Conservation (phyloP, 2,113 vertebrate species). For the Ameiurus melas region DNA sequence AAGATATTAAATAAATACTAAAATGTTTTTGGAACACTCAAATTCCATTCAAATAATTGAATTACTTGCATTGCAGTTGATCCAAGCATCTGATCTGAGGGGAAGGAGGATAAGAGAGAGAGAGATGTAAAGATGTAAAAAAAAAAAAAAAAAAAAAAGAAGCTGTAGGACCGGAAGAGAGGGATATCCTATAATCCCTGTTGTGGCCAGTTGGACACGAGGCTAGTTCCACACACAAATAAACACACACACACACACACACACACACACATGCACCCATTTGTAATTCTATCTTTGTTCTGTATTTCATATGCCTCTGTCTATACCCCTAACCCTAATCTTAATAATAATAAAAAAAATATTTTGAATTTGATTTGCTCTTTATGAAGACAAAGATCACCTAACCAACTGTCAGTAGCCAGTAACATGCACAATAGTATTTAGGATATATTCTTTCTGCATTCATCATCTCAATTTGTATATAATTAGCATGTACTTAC, state of each 20-base stretch:
- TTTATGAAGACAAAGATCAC: background rate
- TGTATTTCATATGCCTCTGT: background rate
- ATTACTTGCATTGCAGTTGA: background rate
- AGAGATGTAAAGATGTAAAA: conserved; percentile 34
- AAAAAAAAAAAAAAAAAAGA: too few relatives aligned
- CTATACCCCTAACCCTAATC: background rate
- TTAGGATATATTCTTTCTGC: background rate
- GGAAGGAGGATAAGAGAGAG: background rate
- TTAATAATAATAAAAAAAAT: background rate
- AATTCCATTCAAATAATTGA: background rate
- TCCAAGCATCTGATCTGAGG: background rate
- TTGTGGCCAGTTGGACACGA: conserved; percentile 61
- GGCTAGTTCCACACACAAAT: background rate
- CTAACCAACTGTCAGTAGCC: background rate
- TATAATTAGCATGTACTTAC: background rate
- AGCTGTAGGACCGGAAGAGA: conserved; percentile 11
- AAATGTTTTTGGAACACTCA: background rate
- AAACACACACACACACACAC: background rate
- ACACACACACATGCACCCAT: background rate
- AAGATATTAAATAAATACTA: background rate
- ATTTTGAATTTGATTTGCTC: background rate
- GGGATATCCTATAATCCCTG: conserved; percentile 62
- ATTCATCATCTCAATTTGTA: background rate
- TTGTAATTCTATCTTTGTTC: too few relatives aligned
- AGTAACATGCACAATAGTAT: background rate